Conservation (phyloP, 2,797 vertebrate genomes). For the Phrynocephalus vlangalii region DNA sequence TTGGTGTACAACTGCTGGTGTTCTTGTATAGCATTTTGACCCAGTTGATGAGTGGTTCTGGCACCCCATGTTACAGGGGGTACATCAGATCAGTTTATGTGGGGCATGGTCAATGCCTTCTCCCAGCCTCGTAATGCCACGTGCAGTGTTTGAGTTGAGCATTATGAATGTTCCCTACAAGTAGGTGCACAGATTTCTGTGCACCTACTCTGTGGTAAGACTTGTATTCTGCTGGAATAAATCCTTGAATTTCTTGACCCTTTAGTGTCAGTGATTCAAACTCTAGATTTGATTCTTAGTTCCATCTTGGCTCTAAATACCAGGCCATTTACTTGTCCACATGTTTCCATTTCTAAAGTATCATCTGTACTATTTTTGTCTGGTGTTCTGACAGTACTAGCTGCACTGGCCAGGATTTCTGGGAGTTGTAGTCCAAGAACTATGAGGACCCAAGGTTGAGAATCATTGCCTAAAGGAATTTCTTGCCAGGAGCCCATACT, state of each 20-base stretch:
- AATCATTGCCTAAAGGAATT: no score
- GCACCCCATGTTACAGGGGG: no score
- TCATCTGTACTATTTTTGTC: neutral
- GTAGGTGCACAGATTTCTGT: neutral
- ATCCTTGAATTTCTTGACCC: neutral
- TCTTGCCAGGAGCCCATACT: no score
- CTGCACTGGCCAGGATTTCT: no score
- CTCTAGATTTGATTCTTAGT: neutral
- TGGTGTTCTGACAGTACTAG: neutral
- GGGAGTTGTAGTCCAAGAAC: no score
- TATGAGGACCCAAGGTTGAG: no score
- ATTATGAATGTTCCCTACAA: neutral
- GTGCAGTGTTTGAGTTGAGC: neutral
- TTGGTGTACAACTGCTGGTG: no score
- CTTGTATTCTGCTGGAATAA: neutral
- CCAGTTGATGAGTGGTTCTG: no score
- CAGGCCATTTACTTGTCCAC: neutral
- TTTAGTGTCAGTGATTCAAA: slow-evolving; percentile 11
- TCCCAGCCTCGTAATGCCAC: no score
- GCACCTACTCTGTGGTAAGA: neutral
- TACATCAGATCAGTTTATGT: no score
- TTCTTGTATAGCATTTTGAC: no score
- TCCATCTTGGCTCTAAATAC: slow-evolving; percentile 45
- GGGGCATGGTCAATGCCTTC: no score
- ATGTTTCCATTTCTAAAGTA: neutral